phyloP scores from a whole-genome alignment of 2,113 vertebrate genomes.

The Sylvilagus bachmani region DNA sequence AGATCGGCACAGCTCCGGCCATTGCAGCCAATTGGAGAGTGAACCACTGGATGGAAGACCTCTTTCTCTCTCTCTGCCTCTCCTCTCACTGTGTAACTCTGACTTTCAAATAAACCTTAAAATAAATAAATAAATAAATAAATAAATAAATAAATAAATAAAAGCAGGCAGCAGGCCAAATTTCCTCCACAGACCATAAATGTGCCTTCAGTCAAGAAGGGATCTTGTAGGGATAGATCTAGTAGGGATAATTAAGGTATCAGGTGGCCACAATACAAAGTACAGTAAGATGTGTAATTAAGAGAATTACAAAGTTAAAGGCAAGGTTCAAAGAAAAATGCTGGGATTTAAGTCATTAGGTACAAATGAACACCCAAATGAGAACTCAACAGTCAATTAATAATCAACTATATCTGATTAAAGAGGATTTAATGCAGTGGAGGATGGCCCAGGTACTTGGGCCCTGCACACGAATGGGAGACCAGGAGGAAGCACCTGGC shows the following conservation, averaged over 20 bases:
- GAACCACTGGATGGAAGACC: too few species aligned
- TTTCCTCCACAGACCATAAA: background rate
- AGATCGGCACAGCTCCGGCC: too few species aligned
- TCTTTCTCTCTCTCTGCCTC: too few species aligned
- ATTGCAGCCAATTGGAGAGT: too few species aligned
- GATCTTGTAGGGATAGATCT: background rate
- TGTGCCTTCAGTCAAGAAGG: conserved; percentile 14
- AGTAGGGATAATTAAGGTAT: conserved; percentile 7
- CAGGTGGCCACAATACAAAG: conserved; percentile 34
- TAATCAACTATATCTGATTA: conserved; percentile 34
- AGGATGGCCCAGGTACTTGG: too few species aligned
- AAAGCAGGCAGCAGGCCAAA: background rate
- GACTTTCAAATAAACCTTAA: too few species aligned
- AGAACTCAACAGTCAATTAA: conserved; percentile 37
- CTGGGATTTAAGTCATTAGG: background rate
- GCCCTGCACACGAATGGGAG: too few species aligned
- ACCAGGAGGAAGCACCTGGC: too few species aligned
- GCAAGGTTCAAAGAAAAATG: conserved; percentile 27
- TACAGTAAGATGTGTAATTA: background rate
- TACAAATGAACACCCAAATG: conserved; percentile 3
- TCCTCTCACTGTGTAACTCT: too few species aligned
- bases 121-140: background rate
- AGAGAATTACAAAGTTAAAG: conserved; percentile 34
- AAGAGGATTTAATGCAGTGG: background rate
- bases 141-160: background rate